Conservation (phyloP, 2,113 vertebrate species). For the Panthera tigris region DNA sequence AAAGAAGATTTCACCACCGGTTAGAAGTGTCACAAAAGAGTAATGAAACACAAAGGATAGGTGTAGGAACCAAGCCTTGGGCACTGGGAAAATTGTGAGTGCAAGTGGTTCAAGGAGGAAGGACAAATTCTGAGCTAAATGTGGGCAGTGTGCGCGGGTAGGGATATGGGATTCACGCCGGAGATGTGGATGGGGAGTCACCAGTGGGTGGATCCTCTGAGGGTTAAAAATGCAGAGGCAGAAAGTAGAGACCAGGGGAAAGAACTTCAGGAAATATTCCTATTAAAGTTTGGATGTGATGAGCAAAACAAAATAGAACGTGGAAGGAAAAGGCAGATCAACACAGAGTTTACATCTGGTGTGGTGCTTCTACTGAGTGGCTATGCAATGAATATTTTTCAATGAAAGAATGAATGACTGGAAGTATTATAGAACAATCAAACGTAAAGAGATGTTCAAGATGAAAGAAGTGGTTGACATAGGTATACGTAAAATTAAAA, state of each 20-base stretch:
- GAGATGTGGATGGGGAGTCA: rapidly evolving
- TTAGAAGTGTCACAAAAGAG: not conserved
- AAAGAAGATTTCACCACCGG: not conserved
- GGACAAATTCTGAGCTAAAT: not conserved
- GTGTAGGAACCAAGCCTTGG: not conserved
- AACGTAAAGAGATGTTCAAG: not conserved
- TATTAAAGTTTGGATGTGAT: not conserved
- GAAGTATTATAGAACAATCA: not conserved
- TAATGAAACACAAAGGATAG: not conserved
- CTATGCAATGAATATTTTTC: not conserved
- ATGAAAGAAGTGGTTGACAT: not conserved
- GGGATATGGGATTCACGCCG: not conserved
- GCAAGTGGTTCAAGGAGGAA: not conserved
- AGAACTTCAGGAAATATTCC: not conserved
- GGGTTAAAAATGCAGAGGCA: not conserved
- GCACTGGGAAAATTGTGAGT: not conserved
- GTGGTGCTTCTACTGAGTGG: no score
- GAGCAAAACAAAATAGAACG: not conserved
- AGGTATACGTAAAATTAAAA: not conserved
- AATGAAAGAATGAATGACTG: not conserved
- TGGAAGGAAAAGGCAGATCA: not conserved
- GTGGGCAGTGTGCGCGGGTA: rapidly evolving
- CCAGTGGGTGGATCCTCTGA: not conserved
- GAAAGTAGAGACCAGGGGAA: not conserved
- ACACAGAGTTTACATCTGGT: not conserved